Percentiles rank a stretch among this genome's conserved stretches.
phyloP scores from a whole-genome alignment of 2,113 vertebrate species.

The Chaenocephalus aceratus region DNA sequence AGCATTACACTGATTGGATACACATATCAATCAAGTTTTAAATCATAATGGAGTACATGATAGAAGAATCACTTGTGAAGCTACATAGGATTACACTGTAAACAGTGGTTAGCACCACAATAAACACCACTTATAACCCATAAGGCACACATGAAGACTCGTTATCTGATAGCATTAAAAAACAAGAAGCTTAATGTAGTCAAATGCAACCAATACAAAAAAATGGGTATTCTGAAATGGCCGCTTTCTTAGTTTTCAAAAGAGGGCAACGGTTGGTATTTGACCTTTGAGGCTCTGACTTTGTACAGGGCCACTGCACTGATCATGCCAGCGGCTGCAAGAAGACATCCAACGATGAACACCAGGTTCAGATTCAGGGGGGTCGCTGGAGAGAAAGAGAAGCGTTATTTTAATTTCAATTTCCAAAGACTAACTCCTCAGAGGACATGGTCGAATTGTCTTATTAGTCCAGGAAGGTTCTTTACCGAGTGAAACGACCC shows the following conservation, averaged over 20 bases:
- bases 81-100: no score
- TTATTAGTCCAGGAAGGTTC: no score
- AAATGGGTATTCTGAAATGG: neutral
- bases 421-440: neutral
- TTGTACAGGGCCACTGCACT: conserved; percentile 63
- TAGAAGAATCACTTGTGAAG: no score
- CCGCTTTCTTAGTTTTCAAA: conserved; percentile 30
- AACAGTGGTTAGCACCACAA: no score
- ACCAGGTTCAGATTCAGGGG: conserved; percentile 68
- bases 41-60: no score
- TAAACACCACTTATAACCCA: neutral
- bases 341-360: conserved; percentile 71
- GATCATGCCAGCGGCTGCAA: conserved; percentile 69
- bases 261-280: conserved; percentile 58
- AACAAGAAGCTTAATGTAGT: neutral
- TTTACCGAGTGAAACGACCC: no score
- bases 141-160: neutral
- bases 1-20: no score
- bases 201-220: neutral
- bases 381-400: conserved; percentile 43
- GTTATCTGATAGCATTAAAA: neutral
- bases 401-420: neutral
- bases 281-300: conserved; percentile 41
- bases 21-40: no score
- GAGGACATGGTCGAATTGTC: no score